A percentile compares a stretch with the other conserved stretches of the same genome.
Conservation (phyloP, 1,140 invertebrate species). For the Carposina sasakii region DNA sequence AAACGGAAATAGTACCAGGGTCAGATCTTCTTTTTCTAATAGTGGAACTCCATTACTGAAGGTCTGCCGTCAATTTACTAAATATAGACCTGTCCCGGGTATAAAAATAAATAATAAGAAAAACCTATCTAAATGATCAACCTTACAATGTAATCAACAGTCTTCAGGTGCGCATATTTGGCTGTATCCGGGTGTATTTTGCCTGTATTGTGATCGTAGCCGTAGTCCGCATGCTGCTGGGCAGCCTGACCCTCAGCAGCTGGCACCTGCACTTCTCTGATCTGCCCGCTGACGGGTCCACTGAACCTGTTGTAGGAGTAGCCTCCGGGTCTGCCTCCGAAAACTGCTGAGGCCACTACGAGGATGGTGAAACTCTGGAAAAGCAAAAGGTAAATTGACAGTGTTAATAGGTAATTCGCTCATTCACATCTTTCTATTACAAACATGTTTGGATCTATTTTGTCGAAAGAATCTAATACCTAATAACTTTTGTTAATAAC, state of each 20-base stretch:
- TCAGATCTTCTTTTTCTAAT: too few species aligned
- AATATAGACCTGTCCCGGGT: too few species aligned
- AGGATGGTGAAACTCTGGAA: slow-evolving; percentile 41
- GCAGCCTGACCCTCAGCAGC: slow-evolving; percentile 64
- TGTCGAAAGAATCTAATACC: too few species aligned
- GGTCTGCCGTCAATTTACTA: too few species aligned
- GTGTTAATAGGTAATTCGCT: too few species aligned
- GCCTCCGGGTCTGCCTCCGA: slow-evolving; percentile 62
- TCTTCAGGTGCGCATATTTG: slow-evolving; percentile 67
- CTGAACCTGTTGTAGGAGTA: slow-evolving; percentile 78
- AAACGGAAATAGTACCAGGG: too few species aligned
- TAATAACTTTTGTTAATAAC: too few species aligned
- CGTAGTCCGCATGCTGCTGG: slow-evolving; percentile 69
- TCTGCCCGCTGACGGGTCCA: slow-evolving; percentile 77
- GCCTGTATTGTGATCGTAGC: slow-evolving; percentile 68
- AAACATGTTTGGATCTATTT: too few species aligned
- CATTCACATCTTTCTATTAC: too few species aligned
- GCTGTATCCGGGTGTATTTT: slow-evolving; percentile 65
- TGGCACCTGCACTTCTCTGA: slow-evolving; percentile 68
- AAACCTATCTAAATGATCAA: too few species aligned
- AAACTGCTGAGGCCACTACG: slow-evolving; percentile 29
- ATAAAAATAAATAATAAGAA: too few species aligned
- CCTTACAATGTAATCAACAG: slow-evolving; percentile 76
- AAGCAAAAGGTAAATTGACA: too few species aligned
- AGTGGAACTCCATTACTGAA: not conserved